Conservation (phyloP, 2,888 invertebrate species). For the Limnephilus rhombicus region DNA sequence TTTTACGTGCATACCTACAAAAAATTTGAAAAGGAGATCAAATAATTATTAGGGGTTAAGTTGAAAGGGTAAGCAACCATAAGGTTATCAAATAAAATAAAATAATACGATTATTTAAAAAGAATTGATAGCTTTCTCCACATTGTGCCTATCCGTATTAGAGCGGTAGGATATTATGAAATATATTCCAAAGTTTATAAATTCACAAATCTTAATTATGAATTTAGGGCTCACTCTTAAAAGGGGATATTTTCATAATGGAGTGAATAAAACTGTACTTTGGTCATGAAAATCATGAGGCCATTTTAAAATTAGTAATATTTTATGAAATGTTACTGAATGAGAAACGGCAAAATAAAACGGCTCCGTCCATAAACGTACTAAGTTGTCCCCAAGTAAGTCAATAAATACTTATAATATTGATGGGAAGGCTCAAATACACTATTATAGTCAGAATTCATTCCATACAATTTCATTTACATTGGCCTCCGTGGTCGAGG, state of each 20-base stretch:
- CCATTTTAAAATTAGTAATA: neutral
- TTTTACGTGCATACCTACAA: neutral
- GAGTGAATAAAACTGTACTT: too few relatives aligned
- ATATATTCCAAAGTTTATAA: neutral
- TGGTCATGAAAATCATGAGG: neutral
- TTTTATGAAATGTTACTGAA: neutral
- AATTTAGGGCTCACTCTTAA: neutral
- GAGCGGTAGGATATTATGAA: neutral
- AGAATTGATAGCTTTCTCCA: neutral
- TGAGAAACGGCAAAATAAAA: neutral
- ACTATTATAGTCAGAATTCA: too few relatives aligned
- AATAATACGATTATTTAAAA: neutral
- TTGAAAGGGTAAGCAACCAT: neutral
- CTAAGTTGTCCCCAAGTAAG: too few relatives aligned
- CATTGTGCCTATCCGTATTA: neutral
- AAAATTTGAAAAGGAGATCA: neutral
- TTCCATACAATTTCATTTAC: too few relatives aligned
- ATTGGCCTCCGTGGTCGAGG: too few relatives aligned
- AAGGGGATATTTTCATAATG: neutral
- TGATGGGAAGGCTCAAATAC: too few relatives aligned
- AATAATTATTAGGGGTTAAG: neutral
- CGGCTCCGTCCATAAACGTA: too few relatives aligned
- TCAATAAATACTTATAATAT: too few relatives aligned
- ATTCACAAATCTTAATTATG: neutral
- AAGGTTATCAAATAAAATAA: neutral